Evolutionary conservation across 37 sponge, comb jelly and placozoan species (phyloP).

Genomic region (Amphimedon queenslandica): DNA sequence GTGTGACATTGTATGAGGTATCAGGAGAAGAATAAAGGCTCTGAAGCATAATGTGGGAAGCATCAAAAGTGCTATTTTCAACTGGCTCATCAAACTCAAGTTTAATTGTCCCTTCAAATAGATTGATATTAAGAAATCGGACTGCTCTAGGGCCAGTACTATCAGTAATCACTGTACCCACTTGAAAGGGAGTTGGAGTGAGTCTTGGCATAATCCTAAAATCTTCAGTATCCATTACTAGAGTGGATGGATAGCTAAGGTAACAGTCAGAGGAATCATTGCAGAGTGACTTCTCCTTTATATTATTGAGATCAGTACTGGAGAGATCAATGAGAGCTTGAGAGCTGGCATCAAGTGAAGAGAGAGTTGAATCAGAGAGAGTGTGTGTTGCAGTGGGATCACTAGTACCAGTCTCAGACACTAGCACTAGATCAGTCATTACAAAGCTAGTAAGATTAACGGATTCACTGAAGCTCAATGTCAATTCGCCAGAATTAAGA

Average conservation of each 20-base stretch:
- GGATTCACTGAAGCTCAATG: constrained; percentile 64
- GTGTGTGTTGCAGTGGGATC: constrained; percentile 8
- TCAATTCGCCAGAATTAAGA: constrained; percentile 54
- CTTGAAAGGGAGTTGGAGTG: constrained; percentile 26
- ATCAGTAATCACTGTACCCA: constrained; percentile 44
- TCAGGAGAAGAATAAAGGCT: constrained; percentile 28
- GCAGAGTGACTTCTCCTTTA: constrained; percentile 51
- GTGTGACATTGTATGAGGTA: constrained; percentile 12
- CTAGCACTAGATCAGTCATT: constrained; percentile 32
- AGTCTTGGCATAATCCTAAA: constrained; percentile 37
- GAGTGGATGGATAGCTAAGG: constrained; percentile 37
- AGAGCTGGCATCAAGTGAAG: neutral
- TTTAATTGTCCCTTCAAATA: constrained; percentile 43
- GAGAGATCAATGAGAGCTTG: constrained; percentile 25
- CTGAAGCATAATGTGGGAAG: constrained; percentile 43
- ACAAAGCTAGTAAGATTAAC: constrained; percentile 38
- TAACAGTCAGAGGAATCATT: constrained; percentile 36
- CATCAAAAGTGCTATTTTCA: constrained; percentile 16
- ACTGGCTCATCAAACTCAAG: constrained; percentile 82
- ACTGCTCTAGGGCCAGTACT: constrained; percentile 54
- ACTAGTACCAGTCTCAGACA: neutral
- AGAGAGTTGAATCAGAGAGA: constrained; percentile 35
- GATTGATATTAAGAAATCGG: constrained; percentile 62
- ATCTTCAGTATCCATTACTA: constrained; percentile 48
- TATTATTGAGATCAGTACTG: constrained; percentile 45